Evolutionary conservation across 2,113 vertebrate species (phyloP), one percentile per base, ranked within the genome.

Genomic region (Semicossyphus pulcher): DNA sequence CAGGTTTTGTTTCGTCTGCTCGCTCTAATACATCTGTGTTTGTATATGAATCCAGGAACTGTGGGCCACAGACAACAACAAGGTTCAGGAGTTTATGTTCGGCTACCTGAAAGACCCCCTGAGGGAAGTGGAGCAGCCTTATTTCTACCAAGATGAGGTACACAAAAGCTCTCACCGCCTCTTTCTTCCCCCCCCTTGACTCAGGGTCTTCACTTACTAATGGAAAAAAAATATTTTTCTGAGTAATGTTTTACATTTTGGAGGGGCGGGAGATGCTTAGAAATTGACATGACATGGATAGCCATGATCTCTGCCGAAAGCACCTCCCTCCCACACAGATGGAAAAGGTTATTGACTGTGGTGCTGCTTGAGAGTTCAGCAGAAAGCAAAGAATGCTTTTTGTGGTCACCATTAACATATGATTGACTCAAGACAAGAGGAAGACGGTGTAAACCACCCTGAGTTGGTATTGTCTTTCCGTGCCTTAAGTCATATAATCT

Each of bases 51-150:
- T 71, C 39, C 85, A 99, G 98, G 98, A 99, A 77, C 84, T 94
- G 62, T 99, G 98, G 97, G 96, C 96, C 65, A 88, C 95, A 7
- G 95, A 98, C 85, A 88, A 51, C 52, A 93, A 92, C 75, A 94
- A 94, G 85, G 98, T 99, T 45, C 96, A 97, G 83, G 95, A 98
- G 48, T 99, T 97, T 86, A 98, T 99, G 96, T 96, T 98, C 71
- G 86, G 63, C 84, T 99, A 97, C 73, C 94, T 99, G 87, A 94
- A 95, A 80, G 97, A 99, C 79, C 98, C 98, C n/a, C 84, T 99
- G 78, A 92, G 98, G 78, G 97, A 99, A 93, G 96, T 99, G 0
- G 97, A 99, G 0, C 96, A 97, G 82, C 96, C 98, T 0, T 99
- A 96, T 86, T 98, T 97, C 87, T 93, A 91, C 54, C 92, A 95